phyloP scores from a whole-genome alignment of 2,113 vertebrate genomes.

The Penelope pileata region DNA sequence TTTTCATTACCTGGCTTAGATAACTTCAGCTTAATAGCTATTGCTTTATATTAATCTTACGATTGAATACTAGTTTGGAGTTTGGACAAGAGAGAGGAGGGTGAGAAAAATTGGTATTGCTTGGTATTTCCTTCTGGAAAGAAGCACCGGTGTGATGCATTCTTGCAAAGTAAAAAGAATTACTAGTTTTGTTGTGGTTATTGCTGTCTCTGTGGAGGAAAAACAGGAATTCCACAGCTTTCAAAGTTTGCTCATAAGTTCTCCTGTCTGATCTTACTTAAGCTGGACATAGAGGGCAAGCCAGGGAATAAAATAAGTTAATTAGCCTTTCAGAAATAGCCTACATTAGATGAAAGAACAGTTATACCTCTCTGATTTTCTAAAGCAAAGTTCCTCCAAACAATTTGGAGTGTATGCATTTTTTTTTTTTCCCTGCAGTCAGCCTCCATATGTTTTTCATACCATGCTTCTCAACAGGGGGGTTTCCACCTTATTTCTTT shows the following conservation, averaged over 20 bases:
- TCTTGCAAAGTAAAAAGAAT: neutral
- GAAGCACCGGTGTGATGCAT: neutral
- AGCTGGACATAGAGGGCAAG: neutral
- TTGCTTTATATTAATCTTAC: neutral
- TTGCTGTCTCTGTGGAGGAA: neutral
- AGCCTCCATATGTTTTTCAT: slow-evolving; percentile 24
- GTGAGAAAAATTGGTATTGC: neutral
- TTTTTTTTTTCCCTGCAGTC: neutral
- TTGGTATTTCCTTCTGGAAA: neutral
- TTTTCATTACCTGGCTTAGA: neutral
- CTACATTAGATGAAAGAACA: slow-evolving; percentile 1
- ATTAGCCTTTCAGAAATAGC: slow-evolving; percentile 15
- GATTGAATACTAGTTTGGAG: neutral
- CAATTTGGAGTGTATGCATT: neutral
- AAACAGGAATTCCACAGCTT: neutral
- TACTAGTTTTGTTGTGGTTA: neutral
- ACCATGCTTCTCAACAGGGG: neutral
- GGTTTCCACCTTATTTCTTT: slow-evolving; percentile 2
- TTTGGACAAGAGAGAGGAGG: neutral
- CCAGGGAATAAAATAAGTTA: neutral
- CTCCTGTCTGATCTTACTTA: neutral
- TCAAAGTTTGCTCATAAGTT: neutral
- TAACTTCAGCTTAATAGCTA: neutral
- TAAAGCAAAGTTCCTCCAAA: neutral
- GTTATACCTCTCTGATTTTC: neutral